Evolutionary conservation across 2,888 invertebrate species (phyloP).

Genomic region (Muscina levida): DNA sequence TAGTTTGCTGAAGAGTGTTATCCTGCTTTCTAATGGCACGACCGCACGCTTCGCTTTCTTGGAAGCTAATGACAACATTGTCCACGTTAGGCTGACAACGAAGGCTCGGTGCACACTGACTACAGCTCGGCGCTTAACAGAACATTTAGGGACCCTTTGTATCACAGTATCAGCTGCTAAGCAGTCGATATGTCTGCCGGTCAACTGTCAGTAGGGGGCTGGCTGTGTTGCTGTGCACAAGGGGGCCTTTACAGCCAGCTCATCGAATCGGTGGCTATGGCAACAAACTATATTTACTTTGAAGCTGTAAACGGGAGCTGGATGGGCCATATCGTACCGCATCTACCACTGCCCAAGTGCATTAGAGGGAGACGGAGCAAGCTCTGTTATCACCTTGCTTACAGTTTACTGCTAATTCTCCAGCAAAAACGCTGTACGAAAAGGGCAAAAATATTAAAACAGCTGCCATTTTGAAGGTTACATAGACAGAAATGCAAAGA

Average conservation of each 20-base stretch:
- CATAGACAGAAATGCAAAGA: constrained; percentile 52
- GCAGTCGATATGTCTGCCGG: not conserved
- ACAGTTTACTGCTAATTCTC: constrained; percentile 7
- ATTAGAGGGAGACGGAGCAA: constrained; percentile 41
- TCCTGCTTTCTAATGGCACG: constrained; percentile 64
- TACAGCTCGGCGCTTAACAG: constrained; percentile 11
- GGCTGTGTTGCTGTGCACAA: constrained; percentile 48
- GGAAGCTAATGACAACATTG: constrained; percentile 69
- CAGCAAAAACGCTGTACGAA: constrained; percentile 24
- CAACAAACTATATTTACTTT: constrained; percentile 26
- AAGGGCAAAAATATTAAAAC: constrained; percentile 56
- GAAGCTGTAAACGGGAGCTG: constrained; percentile 21
- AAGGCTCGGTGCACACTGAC: constrained; percentile 68
- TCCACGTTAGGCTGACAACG: constrained; percentile 66
- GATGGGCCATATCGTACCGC: not conserved
- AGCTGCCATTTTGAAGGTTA: constrained; percentile 65
- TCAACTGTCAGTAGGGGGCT: not conserved
- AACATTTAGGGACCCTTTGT: constrained; percentile 2
- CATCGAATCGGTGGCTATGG: constrained; percentile 19
- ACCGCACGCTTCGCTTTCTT: constrained; percentile 69
- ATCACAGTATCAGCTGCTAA: constrained; percentile 47
- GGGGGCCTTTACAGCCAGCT: not conserved
- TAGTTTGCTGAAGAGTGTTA: constrained; percentile 57
- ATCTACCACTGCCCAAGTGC: not conserved
- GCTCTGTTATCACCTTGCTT: not conserved